Evolutionary conservation across 2,888 invertebrate genomes (phyloP).

Genomic region (Plagiodera versicolora): DNA sequence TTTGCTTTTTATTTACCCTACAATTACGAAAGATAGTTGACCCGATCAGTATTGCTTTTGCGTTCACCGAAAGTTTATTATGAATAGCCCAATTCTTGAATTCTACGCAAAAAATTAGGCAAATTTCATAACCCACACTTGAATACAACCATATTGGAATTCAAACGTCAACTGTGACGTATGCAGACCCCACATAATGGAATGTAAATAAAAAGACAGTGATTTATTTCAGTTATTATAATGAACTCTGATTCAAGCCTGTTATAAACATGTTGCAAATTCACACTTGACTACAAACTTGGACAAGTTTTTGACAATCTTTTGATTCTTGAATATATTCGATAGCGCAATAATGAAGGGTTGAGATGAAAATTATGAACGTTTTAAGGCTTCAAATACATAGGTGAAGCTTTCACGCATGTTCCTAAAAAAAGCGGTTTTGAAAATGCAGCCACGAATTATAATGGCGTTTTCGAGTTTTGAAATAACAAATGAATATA

Average conservation of each 20-base stretch:
- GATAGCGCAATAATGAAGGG: constrained; percentile 16
- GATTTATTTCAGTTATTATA: neutral
- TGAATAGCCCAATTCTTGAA: too few relatives aligned
- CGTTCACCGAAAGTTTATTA: too few relatives aligned
- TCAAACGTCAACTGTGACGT: too few relatives aligned
- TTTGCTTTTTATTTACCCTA: too few relatives aligned
- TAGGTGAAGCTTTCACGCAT: neutral
- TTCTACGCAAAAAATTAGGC: too few relatives aligned
- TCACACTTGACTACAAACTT: constrained; percentile 18
- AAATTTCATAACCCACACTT: too few relatives aligned
- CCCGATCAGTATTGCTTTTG: too few relatives aligned
- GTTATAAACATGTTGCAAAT: constrained; percentile 1
- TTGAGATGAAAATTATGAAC: constrained; percentile 12
- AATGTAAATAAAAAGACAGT: neutral
- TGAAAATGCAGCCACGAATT: neutral
- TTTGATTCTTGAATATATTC: constrained; percentile 15
- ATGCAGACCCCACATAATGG: too few relatives aligned
- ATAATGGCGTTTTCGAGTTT: neutral
- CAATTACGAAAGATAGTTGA: too few relatives aligned
- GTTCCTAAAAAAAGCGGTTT: neutral
- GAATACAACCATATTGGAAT: too few relatives aligned
- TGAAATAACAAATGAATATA: neutral
- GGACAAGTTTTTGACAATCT: neutral
- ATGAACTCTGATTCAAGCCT: constrained; percentile 1
- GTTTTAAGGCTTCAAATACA: neutral